Conservation (phyloP, 2,888 invertebrate species). For the Agrochola litura region DNA sequence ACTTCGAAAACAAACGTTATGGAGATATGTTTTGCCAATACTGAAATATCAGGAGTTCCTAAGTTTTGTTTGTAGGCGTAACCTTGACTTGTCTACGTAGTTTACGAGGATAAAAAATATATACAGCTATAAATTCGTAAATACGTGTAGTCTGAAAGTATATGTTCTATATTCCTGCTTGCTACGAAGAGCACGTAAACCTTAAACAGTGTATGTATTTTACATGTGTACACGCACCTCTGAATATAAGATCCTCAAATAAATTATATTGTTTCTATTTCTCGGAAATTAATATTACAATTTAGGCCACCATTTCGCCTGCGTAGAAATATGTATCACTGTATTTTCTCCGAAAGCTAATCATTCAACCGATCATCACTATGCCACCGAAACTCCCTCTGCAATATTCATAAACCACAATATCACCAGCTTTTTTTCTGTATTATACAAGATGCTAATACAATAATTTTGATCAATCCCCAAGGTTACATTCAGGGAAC, state of each 20-base stretch:
- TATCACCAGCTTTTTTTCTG: neutral
- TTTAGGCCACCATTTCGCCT: neutral
- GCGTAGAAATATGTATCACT: neutral
- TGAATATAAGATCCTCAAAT: neutral
- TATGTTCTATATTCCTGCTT: slow-evolving; percentile 27
- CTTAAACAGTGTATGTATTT: slow-evolving; percentile 29
- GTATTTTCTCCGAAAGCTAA: neutral
- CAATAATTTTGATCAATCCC: slow-evolving; percentile 14
- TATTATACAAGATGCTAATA: neutral
- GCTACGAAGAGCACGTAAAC: slow-evolving; percentile 32
- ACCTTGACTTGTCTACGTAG: slow-evolving; percentile 45
- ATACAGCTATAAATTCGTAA: slow-evolving; percentile 42
- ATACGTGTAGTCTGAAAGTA: slow-evolving; percentile 36
- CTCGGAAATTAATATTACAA: neutral
- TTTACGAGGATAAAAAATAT: slow-evolving; percentile 25
- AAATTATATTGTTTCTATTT: slow-evolving; percentile 1
- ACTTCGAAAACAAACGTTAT: slow-evolving; percentile 1
- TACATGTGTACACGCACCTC: slow-evolving; percentile 19
- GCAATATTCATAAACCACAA: neutral
- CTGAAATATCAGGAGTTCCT: slow-evolving; percentile 25
- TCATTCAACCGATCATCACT: slow-evolving; percentile 1
- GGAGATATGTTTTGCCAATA: slow-evolving; percentile 21
- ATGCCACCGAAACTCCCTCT: neutral
- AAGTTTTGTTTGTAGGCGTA: slow-evolving; percentile 25
- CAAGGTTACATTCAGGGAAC: slow-evolving; percentile 6